Conservation (phyloP, 2,113 vertebrate species). For the Engystomops pustulosus region DNA sequence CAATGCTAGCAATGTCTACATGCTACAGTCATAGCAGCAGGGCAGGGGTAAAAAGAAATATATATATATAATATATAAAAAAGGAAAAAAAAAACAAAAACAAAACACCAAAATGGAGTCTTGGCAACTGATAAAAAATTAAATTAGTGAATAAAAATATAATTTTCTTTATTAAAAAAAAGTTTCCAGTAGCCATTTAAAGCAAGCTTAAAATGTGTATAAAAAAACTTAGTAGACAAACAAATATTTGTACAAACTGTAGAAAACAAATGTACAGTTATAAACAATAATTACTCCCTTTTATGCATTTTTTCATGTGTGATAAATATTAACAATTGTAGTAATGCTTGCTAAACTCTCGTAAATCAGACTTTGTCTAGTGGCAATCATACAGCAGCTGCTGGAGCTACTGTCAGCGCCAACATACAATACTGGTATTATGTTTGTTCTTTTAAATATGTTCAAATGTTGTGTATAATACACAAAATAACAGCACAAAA, state of each 20-base stretch:
- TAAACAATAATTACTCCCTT: slow-evolving; percentile 68
- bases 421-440: slow-evolving; percentile 76
- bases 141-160: slow-evolving; percentile 88
- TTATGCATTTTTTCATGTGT: slow-evolving; percentile 53
- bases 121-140: slow-evolving; percentile 83
- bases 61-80: background rate
- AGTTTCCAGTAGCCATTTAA: slow-evolving; percentile 81
- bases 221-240: slow-evolving; percentile 68
- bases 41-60: slow-evolving; percentile 66
- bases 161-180: slow-evolving; percentile 85
- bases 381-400: slow-evolving; percentile 73
- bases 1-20: slow-evolving; percentile 82
- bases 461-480: slow-evolving; percentile 64
- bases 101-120: slow-evolving; percentile 59
- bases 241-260: slow-evolving; percentile 73
- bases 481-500: slow-evolving; percentile 71
- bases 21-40: slow-evolving; percentile 83
- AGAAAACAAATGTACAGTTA: slow-evolving; percentile 70
- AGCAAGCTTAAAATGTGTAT: slow-evolving; percentile 74
- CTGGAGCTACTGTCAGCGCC: slow-evolving; percentile 71
- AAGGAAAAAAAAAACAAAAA: slow-evolving; percentile 81
- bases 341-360: slow-evolving; percentile 79
- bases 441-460: slow-evolving; percentile 69
- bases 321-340: slow-evolving; percentile 72
- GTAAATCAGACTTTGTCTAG: slow-evolving; percentile 72